Conservation (phyloP, 2,113 vertebrate species). For the Morone saxatilis region DNA sequence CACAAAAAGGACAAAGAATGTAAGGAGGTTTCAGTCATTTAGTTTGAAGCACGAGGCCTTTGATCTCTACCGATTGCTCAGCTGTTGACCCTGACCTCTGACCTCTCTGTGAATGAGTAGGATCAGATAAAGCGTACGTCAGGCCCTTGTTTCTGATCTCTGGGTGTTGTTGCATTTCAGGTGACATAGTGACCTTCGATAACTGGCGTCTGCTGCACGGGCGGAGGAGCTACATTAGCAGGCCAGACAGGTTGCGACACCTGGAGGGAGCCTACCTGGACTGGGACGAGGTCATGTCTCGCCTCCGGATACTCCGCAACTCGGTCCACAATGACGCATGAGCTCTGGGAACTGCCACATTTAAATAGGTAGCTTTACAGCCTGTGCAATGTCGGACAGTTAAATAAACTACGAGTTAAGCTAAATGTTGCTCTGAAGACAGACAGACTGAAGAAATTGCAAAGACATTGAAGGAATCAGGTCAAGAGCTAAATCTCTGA, state of each 20-base stretch:
- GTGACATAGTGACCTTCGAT: constrained; percentile 93
- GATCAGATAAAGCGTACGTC: neutral
- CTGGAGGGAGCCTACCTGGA: constrained; percentile 95
- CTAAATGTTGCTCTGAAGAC: neutral
- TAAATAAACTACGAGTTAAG: neutral
- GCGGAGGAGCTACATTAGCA: constrained; percentile 82
- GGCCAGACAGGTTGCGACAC: constrained; percentile 75
- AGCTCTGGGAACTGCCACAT: neutral
- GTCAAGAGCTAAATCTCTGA: neutral
- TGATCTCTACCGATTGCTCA: too few relatives aligned
- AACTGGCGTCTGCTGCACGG: constrained; percentile 95
- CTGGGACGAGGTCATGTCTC: constrained; percentile 96
- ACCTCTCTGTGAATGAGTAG: too few relatives aligned
- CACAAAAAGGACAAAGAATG: too few relatives aligned
- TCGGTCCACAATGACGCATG: constrained; percentile 63
- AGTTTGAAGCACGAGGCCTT: too few relatives aligned
- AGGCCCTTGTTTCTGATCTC: neutral
- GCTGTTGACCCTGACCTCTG: too few relatives aligned
- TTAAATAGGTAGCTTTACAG: neutral
- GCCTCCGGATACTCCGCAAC: constrained; percentile 87
- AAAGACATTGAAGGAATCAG: neutral
- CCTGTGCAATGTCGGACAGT: neutral
- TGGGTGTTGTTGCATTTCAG: constrained; percentile 69
- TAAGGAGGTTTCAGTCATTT: too few relatives aligned
- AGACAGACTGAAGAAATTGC: constrained; percentile 13